Conservation (phyloP, 2,113 vertebrate genomes). For the Lasiurus cinereus region DNA sequence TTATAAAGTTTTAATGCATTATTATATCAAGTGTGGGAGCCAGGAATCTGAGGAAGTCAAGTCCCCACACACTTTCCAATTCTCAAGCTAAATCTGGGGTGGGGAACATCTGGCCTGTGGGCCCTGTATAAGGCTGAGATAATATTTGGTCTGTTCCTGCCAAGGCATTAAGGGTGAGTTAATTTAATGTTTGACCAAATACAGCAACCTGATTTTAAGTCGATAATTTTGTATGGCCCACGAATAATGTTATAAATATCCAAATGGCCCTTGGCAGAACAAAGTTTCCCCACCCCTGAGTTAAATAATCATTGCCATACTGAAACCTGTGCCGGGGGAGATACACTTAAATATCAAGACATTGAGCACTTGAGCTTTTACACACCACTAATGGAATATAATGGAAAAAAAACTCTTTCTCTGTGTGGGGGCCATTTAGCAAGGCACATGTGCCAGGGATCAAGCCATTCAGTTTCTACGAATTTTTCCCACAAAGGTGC, state of each 20-base stretch:
- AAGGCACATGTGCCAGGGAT: not conserved
- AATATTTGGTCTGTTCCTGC: no score
- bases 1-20: not conserved
- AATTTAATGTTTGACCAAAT: no score
- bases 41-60: not conserved
- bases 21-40: not conserved
- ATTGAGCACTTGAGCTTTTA: not conserved
- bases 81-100: not conserved
- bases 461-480: not conserved
- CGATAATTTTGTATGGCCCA: no score
- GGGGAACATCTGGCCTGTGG: no score
- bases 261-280: no score
- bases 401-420: not conserved
- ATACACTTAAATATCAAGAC: not conserved
- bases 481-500: not conserved
- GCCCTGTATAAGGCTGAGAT: no score
- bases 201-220: no score
- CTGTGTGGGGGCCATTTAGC: not conserved
- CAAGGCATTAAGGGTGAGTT: no score
- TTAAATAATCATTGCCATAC: not conserved
- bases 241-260: no score
- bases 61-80: not conserved
- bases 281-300: no score
- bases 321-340: not conserved
- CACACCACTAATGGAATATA: not conserved